Evolutionary conservation across 2,888 invertebrate species (phyloP).

Genomic region (Xestia rhomboidea): DNA sequence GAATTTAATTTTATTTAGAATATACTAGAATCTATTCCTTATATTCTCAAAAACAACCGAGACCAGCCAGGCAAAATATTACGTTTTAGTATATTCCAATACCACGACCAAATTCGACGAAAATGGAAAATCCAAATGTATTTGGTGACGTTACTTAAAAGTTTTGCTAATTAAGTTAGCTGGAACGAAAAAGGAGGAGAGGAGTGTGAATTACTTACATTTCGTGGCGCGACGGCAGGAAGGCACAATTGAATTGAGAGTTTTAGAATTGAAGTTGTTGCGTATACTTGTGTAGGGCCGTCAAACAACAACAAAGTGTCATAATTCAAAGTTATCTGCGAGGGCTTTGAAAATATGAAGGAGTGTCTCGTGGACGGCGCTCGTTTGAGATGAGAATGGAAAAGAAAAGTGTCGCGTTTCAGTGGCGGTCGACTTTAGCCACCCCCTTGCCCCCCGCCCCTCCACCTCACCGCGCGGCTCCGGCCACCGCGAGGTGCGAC

Average conservation of each 20-base stretch:
- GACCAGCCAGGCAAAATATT: background rate
- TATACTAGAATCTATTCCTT: background rate
- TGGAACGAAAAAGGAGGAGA: slow-evolving; percentile 44
- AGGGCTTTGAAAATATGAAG: slow-evolving; percentile 66
- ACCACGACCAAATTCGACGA: slow-evolving; percentile 13
- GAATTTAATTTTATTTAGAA: background rate
- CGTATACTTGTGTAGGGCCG: slow-evolving; percentile 69
- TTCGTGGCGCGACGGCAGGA: slow-evolving; percentile 42
- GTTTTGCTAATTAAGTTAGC: slow-evolving; percentile 61
- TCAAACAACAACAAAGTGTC: slow-evolving; percentile 78
- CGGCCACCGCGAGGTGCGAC: slow-evolving; percentile 11
- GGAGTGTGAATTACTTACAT: slow-evolving; percentile 58
- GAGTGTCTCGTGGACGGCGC: slow-evolving; percentile 56
- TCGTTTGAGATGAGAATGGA: slow-evolving; percentile 60
- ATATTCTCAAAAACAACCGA: background rate
- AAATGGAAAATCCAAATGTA: slow-evolving; percentile 26
- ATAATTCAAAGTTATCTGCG: slow-evolving; percentile 76
- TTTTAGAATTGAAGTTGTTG: slow-evolving; percentile 64
- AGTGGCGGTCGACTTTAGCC: slow-evolving; percentile 43
- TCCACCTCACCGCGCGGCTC: background rate
- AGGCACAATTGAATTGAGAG: slow-evolving; percentile 65
- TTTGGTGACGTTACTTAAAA: slow-evolving; percentile 55
- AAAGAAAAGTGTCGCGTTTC: slow-evolving; percentile 69
- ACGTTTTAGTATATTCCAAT: slow-evolving; percentile 11
- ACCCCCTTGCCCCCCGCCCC: background rate